Evolutionary conservation across 2,888 invertebrate species (phyloP), one percentile per base, ranked within the genome.

Genomic region (Stegophylla sp.): DNA sequence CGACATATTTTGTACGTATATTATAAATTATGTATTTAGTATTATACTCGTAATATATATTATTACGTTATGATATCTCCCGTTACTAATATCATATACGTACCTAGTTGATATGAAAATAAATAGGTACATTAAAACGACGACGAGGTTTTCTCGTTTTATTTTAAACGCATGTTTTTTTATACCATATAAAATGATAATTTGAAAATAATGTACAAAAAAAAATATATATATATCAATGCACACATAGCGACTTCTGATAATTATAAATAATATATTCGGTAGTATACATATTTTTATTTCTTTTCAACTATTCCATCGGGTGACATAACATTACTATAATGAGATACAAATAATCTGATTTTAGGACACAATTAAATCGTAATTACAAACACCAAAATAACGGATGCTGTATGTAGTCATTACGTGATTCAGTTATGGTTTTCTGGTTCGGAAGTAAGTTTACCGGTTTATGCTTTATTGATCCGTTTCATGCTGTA

Each of bases 401-500:
- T 45, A 23, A 51, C 51, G 51, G 15, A 51, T 17, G 17, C 17
- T n/a, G 12, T 15, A 13, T 28, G 28, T 28, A n/a, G 15, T 45
- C 45, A 59, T 28, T 26, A 26, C 23, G n/a, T 43, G 23, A 13
- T 20, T 51, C n/a, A 34, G 34, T 7, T 34, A 34, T 34, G 34
- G 9, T 23, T 73, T 61, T 48, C 20, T 34, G 20, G 23, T 63
- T 63, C 63, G 74, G 74, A 74, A 74, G 61, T 63, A 15, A 15
- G n/a, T 73, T 28, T 15, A 48, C 28, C 61, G 28, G 48, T 59
- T 15, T 3, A 13, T 66, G 13, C 7, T 61, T 74, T 63, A 74
- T 34, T 74, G 63, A 64, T 64, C n/a, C 51, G 63, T 75, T 64
- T 34, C 74, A 48, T 63, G 63, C 48, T 48, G 43, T n/a, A n/a